Conservation (phyloP, 2,113 vertebrate species). For the Clarias magur region DNA sequence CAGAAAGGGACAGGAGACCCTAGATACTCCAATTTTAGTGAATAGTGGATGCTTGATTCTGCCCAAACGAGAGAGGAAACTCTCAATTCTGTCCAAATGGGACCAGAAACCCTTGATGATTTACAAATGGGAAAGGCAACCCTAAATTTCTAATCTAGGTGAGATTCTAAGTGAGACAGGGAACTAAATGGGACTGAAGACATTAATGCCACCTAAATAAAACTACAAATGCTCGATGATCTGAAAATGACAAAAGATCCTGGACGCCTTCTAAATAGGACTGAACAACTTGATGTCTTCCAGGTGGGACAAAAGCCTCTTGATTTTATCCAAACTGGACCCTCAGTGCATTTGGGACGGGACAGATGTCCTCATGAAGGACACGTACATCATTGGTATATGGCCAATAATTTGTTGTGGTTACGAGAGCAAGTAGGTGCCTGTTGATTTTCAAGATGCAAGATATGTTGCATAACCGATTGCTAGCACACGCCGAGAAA, state of each 20-base stretch:
- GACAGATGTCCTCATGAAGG: not conserved
- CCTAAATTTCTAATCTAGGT: no score
- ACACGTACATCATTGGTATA: not conserved
- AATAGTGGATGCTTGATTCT: no score
- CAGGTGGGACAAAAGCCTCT: not conserved
- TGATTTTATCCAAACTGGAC: not conserved
- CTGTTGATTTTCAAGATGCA: not conserved
- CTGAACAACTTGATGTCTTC: not conserved
- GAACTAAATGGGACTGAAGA: no score
- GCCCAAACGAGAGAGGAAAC: no score
- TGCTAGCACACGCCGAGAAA: no score
- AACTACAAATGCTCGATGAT: not conserved
- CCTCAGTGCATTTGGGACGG: no score
- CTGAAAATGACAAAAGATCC: not conserved
- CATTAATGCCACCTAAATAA: not conserved
- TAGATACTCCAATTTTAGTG: no score
- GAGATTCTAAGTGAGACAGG: no score
- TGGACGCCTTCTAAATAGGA: not conserved
- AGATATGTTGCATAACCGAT: not conserved
- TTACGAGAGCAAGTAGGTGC: not conserved
- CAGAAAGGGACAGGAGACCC: no score
- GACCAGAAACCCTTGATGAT: no score
- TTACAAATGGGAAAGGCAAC: no score
- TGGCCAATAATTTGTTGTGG: not conserved
- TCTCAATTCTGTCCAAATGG: no score